Evolutionary conservation across 1,140 invertebrate species (phyloP).

Genomic region (Bombus impatiens): DNA sequence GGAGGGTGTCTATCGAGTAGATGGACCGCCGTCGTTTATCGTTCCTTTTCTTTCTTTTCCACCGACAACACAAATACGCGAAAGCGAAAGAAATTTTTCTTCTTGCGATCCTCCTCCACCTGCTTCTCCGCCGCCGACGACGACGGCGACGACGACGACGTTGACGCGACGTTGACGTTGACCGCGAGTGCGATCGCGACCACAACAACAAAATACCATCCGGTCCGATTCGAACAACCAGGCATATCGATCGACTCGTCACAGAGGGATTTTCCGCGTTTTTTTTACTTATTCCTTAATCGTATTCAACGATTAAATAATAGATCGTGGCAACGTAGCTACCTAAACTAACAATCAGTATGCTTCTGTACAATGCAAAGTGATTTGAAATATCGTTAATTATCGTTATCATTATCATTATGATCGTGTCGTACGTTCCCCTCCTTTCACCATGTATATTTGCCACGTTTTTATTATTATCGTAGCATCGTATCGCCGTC

Average conservation of each 20-base stretch:
- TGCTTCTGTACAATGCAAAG: slow-evolving; percentile 80
- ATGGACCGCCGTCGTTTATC: neutral
- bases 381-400: slow-evolving; percentile 70
- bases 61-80: neutral
- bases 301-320: slow-evolving; percentile 65
- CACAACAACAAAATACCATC: neutral
- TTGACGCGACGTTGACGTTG: neutral
- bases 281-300: slow-evolving; percentile 18
- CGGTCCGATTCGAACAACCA: slow-evolving; percentile 21
- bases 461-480: neutral
- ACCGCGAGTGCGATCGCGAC: neutral
- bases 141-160: neutral
- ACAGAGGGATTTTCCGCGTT: slow-evolving; percentile 48
- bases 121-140: neutral
- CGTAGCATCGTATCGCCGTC: slow-evolving; percentile 12
- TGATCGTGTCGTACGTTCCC: slow-evolving; percentile 3
- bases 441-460: neutral
- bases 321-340: slow-evolving; percentile 78
- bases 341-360: slow-evolving; percentile 81
- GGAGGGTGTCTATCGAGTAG: neutral
- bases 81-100: neutral
- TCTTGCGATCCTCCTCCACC: neutral
- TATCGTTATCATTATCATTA: slow-evolving; percentile 49
- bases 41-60: neutral
- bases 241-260: slow-evolving; percentile 38